Base-by-base conservation (phyloP, 2,888 invertebrate species). In the Rhorus exstirpatorius region DNA sequence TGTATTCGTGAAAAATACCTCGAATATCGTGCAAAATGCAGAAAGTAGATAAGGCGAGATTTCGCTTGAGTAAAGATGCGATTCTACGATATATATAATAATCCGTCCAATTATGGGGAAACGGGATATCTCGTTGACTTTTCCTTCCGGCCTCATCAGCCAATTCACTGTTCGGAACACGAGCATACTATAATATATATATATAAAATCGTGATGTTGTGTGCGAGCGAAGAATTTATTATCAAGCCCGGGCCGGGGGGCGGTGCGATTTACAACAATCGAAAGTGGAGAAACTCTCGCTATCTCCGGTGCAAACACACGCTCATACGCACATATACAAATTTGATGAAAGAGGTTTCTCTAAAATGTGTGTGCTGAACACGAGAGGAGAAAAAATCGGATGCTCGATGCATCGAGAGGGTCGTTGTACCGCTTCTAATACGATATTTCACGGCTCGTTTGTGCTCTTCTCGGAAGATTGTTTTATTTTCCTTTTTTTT, bases 231-330 rank as follows among this genome's bases (percentile, higher is more conserved):
- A 21, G 58, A 76, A 81, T 67, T 68, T 68, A 77, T 77, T 35
- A 72, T 60, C 35, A 31, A 44, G 58, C 46, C 53, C 60, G 19
- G 21, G n/a, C 24, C 41, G 17, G 19, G 49, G 41, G 49, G 53
- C 61, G 26, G 44, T 38, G 35, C 79, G 71, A 84, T 86, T 88
- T 88, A 88, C 85, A 88, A 86, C 86, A 86, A 90, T 89, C 86
- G 89, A 90, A 90, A 91, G 91, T 89, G 72, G 84, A 87, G 89
- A 89, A 85, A 87, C 89, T 89, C 86, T 90, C 88, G 85, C 89
- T 90, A 82, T 71, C 26, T 26, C 58, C 8, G 31, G n/a, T n/a
- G n/a, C n/a, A n/a, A n/a, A n/a, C n/a, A n/a, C n/a, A n/a, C n/a
- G n/a, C n/a, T n/a, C n/a, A n/a, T n/a, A n/a, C n/a, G n/a, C n/a